A percentile compares a stretch with the other conserved stretches of the same genome.
Evolutionary conservation across 2,888 invertebrate genomes (phyloP).

Genomic region (Junonia oenone): DNA sequence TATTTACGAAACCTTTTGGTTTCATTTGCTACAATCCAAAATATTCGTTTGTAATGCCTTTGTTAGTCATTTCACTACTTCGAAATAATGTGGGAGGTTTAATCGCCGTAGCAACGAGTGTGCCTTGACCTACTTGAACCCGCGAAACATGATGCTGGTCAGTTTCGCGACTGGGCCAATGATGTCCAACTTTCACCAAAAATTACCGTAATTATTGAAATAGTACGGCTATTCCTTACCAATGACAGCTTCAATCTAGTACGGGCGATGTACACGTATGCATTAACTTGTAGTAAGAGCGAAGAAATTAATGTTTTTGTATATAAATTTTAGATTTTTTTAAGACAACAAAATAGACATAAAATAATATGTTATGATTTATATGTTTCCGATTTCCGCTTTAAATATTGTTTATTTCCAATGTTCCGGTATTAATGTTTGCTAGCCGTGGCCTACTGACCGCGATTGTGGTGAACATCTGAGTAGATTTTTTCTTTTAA

Average conservation of each 20-base stretch:
- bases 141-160: constrained; percentile 49
- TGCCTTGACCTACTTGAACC: constrained; percentile 67
- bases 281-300: too few relatives aligned
- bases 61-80: constrained; percentile 14
- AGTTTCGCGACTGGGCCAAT: constrained; percentile 43
- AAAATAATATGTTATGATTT: not conserved
- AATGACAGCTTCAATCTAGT: not conserved
- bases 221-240: not conserved
- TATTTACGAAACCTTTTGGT: not conserved
- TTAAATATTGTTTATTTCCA: constrained; percentile 29
- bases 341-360: not conserved
- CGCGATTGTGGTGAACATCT: constrained; percentile 58
- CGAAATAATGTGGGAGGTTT: constrained; percentile 37
- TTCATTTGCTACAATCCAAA: constrained; percentile 1
- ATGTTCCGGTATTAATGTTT: constrained; percentile 65
- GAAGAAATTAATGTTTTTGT: too few relatives aligned
- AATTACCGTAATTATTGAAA: not conserved
- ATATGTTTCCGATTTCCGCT: constrained; percentile 17
- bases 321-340: too few relatives aligned
- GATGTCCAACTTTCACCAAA: constrained; percentile 72
- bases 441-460: constrained; percentile 71
- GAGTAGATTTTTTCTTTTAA: constrained; percentile 47
- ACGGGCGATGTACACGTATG: too few relatives aligned
- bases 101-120: constrained; percentile 50
- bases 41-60: constrained; percentile 6